Evolutionary conservation across 1,140 invertebrate species (phyloP).

Genomic region (Drosophila asahinai): DNA sequence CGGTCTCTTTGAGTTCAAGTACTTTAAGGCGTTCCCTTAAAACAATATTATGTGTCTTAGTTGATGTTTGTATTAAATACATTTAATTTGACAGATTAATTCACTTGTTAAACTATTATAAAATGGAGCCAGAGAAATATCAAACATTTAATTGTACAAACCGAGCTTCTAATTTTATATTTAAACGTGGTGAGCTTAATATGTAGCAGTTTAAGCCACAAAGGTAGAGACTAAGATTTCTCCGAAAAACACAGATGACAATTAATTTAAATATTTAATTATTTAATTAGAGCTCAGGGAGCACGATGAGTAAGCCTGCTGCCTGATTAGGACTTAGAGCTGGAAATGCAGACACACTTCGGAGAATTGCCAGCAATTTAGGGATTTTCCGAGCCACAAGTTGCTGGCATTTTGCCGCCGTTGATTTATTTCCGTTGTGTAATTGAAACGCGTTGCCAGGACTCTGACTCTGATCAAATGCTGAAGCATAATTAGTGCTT

Average conservation of each 20-base stretch:
- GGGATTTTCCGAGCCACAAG: conserved; percentile 27
- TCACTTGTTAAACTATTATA: not conserved
- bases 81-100: not conserved
- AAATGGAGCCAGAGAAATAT: not conserved
- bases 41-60: too few species aligned
- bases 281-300: conserved; percentile 14
- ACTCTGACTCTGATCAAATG: conserved; percentile 63
- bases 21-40: not conserved
- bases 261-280: conserved; percentile 30
- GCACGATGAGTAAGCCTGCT: not conserved
- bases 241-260: not conserved
- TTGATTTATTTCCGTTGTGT: conserved; percentile 76
- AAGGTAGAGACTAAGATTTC: not conserved
- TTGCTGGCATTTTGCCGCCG: conserved; percentile 23
- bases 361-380: conserved; percentile 5
- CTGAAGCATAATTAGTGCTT: conserved; percentile 73
- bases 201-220: not conserved
- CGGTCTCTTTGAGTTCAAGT: not conserved
- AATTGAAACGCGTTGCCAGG: conserved; percentile 69
- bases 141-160: too few species aligned
- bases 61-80: too few species aligned
- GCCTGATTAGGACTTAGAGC: not conserved
- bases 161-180: not conserved
- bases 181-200: not conserved
- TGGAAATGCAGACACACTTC: conserved; percentile 17